Evolutionary conservation across 2,113 vertebrate genomes (phyloP), one percentile per base, ranked within the genome.

Genomic region (Hucho hucho): DNA sequence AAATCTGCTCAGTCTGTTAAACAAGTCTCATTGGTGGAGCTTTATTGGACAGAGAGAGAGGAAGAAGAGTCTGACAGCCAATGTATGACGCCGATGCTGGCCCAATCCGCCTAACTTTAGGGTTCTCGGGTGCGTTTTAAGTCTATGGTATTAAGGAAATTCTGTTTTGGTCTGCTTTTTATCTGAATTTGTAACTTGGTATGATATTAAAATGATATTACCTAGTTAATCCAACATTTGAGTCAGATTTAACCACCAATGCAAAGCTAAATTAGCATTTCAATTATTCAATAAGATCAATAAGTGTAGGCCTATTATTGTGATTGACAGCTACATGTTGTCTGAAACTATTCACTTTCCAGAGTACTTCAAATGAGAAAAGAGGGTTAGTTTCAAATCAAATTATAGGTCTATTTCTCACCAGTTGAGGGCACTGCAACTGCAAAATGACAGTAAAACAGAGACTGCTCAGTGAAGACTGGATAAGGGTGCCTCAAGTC

Each of bases 391-490:
- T 22, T 22, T 9, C 22, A 61, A n/a, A 61, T 61, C 58, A 6
- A 22, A 22, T 22, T 61, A 18, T 53, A 61, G 6, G 9, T 22
- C n/a, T 7, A 16, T 61, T 22, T 61, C 58, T 75, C n/a, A 68
- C 87, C 87, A 78, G 75, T 77, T 29, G 87, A 76, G 85, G 87
- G 85, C 87, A 76, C 75, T 84, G 78, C 59, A 73, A 65, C 73
- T 79, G 74, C 80, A 81, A 84, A 70, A 75, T 61, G 20, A 12
- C 4, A 43, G 37, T 43, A 11, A 43, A 43, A 70, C 25, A 26
- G 24, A 46, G 65, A 14, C 26, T 20, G 24, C 12, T 28, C 1
- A 58, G 32, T 29, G 32, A 63, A 70, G 37, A n/a, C 61, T 25
- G 47, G 22, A 20, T 67, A 20, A 32, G 64, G 37, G 28, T 16